Percentiles rank a stretch among this genome's conserved stretches.
These are phyloP conservation scores for Allolobophora icterica DNA, from an alignment of 2,888 invertebrate genomes.

Conservation along the genomic window DNA sequence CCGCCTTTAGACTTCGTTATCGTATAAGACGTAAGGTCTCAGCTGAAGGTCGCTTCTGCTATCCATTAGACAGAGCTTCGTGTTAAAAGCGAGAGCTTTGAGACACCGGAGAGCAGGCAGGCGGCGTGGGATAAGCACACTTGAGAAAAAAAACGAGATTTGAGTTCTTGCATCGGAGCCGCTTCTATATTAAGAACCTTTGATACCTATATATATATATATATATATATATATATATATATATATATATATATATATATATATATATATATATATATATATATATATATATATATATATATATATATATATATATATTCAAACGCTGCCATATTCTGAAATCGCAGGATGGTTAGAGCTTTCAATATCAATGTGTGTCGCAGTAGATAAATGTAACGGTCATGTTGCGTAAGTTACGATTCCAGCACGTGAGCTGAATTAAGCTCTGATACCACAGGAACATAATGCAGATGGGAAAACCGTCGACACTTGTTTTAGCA, in stretches of 20 bases:
- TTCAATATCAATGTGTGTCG: neutral
- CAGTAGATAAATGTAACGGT: too few relatives aligned
- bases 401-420: too few relatives aligned
- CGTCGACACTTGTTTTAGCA: neutral
- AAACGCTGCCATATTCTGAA: neutral
- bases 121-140: neutral
- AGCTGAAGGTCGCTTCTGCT: neutral
- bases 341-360: neutral
- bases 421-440: too few relatives aligned
- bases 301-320: neutral
- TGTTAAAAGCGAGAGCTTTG: neutral
- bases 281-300: too few relatives aligned
- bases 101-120: neutral
- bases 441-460: too few relatives aligned
- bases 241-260: too few relatives aligned
- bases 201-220: neutral
- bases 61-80: conserved; percentile 8
- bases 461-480: too few relatives aligned
- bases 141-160: neutral
- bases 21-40: neutral
- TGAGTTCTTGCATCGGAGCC: neutral
- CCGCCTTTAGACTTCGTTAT: neutral
- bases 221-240: too few relatives aligned
- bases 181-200: neutral
- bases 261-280: too few relatives aligned